Conservation (phyloP, 2,797 vertebrate genomes). For the Protonibea diacanthus region DNA sequence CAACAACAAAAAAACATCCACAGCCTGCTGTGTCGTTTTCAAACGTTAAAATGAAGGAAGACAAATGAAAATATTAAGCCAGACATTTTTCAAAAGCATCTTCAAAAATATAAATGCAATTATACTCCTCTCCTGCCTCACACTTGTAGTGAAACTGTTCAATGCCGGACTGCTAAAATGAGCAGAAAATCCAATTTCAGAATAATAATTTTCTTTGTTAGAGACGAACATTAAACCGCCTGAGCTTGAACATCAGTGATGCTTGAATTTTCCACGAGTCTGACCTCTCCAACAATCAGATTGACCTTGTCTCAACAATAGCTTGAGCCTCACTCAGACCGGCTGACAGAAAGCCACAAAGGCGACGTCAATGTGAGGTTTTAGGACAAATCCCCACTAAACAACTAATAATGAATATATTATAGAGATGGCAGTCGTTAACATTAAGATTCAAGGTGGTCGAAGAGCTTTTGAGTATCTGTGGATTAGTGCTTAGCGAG, state of each 20-base stretch:
- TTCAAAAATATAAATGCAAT: not conserved
- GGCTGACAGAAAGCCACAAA: slow-evolving; percentile 56
- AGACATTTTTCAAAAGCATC: slow-evolving; percentile 6
- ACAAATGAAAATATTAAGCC: not conserved
- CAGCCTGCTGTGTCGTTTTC: not conserved
- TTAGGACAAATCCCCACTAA: slow-evolving; percentile 75
- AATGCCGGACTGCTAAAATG: not conserved
- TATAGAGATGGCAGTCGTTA: slow-evolving; percentile 39
- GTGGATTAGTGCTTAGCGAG: slow-evolving; percentile 5
- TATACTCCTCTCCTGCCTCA: not conserved
- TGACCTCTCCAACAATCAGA: slow-evolving; percentile 76
- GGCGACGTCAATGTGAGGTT: slow-evolving; percentile 60
- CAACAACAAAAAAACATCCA: not conserved
- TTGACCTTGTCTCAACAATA: slow-evolving; percentile 77
- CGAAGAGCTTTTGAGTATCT: not conserved
- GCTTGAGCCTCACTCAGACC: slow-evolving; percentile 63
- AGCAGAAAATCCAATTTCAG: slow-evolving; percentile 13
- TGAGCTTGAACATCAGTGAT: slow-evolving; percentile 52
- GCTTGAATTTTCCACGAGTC: slow-evolving; percentile 70
- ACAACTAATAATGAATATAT: slow-evolving; percentile 77
- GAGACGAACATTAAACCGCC: slow-evolving; percentile 16
- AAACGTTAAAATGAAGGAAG: not conserved
- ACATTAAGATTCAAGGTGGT: slow-evolving; percentile 29
- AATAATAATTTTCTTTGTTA: slow-evolving; percentile 23
- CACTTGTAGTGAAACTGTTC: not conserved